Conservation (phyloP, 1,140 invertebrate genomes). For the Drosophila nigrodunni region DNA sequence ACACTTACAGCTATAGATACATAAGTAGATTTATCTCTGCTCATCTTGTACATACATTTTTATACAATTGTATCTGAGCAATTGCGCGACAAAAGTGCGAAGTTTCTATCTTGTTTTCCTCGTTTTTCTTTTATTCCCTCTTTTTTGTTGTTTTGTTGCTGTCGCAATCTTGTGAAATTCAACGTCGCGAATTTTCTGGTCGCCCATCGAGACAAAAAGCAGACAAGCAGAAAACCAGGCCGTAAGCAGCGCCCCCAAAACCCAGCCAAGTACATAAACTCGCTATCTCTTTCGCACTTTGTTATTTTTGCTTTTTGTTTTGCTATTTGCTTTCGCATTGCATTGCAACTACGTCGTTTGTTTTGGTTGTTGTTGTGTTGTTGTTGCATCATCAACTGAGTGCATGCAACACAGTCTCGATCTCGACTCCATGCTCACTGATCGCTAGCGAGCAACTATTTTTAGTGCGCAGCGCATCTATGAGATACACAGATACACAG, state of each 20-base stretch:
- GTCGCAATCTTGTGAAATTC: constrained; percentile 75
- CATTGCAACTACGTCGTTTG: constrained; percentile 64
- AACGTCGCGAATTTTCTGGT: constrained; percentile 57
- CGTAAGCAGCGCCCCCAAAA: constrained; percentile 21
- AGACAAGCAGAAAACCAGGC: constrained; percentile 54
- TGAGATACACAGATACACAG: constrained; percentile 27
- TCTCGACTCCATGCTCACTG: constrained; percentile 26
- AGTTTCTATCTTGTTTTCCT: constrained; percentile 18
- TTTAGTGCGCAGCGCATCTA: constrained; percentile 60
- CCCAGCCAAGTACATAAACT: constrained; percentile 5
- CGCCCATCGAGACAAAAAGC: constrained; percentile 46
- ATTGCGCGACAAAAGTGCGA: constrained; percentile 61
- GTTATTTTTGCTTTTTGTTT: constrained; percentile 58
- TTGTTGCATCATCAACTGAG: constrained; percentile 71
- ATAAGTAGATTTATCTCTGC: constrained; percentile 48
- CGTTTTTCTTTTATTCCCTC: constrained; percentile 1
- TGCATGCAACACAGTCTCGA: constrained; percentile 57
- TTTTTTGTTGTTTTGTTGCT: constrained; percentile 14
- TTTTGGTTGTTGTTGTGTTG: constrained; percentile 27
- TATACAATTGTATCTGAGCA: constrained; percentile 28
- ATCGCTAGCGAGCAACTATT: constrained; percentile 60
- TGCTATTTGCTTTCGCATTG: constrained; percentile 65
- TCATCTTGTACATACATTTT: not conserved
- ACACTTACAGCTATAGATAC: constrained; percentile 12
- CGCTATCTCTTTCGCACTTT: constrained; percentile 1